Base-by-base conservation (phyloP, 2,888 invertebrate species). In the Loripinus fragilis region DNA sequence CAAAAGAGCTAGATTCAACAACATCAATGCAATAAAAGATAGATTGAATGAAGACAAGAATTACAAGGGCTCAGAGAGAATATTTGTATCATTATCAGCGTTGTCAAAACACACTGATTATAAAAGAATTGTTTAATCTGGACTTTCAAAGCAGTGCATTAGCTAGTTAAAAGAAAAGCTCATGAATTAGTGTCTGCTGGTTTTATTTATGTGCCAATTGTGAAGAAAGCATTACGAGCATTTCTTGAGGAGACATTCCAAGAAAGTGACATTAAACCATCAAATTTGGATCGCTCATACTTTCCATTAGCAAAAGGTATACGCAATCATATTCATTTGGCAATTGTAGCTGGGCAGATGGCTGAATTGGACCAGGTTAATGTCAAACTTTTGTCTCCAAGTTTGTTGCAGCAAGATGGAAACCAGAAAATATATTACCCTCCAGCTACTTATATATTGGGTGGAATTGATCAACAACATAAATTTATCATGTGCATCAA, bases 291-390 rank as follows among this genome's bases (percentile, higher is more conserved):
- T 41, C 33, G 66, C 38, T 66, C 66, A 8, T 66, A 38, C 20
- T 66, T 38, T 25, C 66, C 42, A 42, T 12, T 15, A 42, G 25
- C 71, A 64, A 71, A 71, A n/a, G 64, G 64, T 42, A 71, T 71
- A 41, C 55, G 60, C 10, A 71, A 71, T 23, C 71, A 71, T 64
- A 41, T 71, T 41, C 30, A 71, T 28, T 45, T 17, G 23, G 64
- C 71, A 35, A 41, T 71, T 52, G 60, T 41, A 0, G 23, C 38
- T 3, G 55, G 41, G 28, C 35, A 17, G 25, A 28, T 71, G n/a
- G 60, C 71, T 7, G 64, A 20, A 0, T 17, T 64, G 33, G 71
- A 71, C 30, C 64, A 71, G 35, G 42, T 65, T n/a, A n/a, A n/a
- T n/a, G n/a, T n/a, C n/a, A n/a, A n/a, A n/a, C n/a, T n/a, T n/a